phyloP scores from a whole-genome alignment of 2,797 vertebrate genomes.

The Thamnophis elegans region DNA sequence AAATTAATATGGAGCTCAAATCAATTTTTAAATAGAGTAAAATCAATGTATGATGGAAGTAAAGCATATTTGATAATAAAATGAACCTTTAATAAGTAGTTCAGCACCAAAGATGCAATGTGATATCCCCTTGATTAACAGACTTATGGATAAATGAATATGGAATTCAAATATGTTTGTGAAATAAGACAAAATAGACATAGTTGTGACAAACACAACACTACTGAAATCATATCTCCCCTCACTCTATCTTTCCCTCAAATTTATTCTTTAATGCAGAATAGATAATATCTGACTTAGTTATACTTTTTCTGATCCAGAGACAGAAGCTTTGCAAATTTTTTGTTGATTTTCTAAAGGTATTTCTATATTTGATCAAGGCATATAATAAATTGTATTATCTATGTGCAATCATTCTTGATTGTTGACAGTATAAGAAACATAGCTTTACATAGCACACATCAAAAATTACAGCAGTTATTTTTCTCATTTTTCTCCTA shows the following conservation, averaged over 20 bases:
- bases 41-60: background rate
- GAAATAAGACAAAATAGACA: background rate
- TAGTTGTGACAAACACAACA: background rate
- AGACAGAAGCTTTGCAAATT: constrained; percentile 61
- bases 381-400: constrained; percentile 52
- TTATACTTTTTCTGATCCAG: constrained; percentile 59
- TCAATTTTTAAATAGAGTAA: background rate
- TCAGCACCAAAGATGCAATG: background rate
- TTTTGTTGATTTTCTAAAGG: constrained; percentile 63
- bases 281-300: constrained; percentile 59
- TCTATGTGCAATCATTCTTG: constrained; percentile 55
- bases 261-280: constrained; percentile 43
- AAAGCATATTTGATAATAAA: background rate
- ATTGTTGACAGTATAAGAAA: constrained; percentile 61
- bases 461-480: constrained; percentile 48
- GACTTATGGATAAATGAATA: background rate
- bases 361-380: constrained; percentile 64
- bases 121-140: background rate
- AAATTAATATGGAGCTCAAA: background rate
- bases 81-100: background rate
- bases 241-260: background rate
- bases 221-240: background rate
- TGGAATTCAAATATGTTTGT: background rate
- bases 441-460: constrained; percentile 57
- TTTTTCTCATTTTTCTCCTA: constrained; percentile 45